Base-by-base conservation (phyloP, 2,797 vertebrate species). In the Cygnus olor region DNA sequence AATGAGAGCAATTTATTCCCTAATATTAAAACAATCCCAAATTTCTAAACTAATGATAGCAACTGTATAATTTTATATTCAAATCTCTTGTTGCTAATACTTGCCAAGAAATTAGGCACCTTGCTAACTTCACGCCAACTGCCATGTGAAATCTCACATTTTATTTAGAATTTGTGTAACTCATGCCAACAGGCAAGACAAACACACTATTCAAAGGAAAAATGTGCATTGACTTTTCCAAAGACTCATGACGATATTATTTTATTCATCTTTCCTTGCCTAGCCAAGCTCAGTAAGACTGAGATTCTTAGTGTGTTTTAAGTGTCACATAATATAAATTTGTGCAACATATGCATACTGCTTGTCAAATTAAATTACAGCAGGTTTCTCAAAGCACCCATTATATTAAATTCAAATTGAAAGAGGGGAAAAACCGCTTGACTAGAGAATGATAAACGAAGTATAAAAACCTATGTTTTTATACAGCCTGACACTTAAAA, bases 71-170 rank as follows among this genome's bases (percentile, higher is more conserved):
- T 79, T 80, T 90, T 63, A 72, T 66, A 73, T 63, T 70, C 15
- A 86, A 64, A 89, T 88, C 19, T 91, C 44, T 40, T 69, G 47
- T 65, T 28, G 4, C 84, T 70, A 85, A 71, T 60, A 76, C 57
- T 70, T 2, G 3, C 66, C 72, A 93, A 89, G 84, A 93, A 94
- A 93, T 76, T 76, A 89, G 57, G 47, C 74, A 93, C 88, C 72
- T 94, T 86, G 51, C 94, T 94, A 95, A 94, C 89, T 80, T 89
- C 16, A 8, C 74, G 95, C 81, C 84, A 95, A 83, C 86, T 94
- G 89, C 72, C 81, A 94, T 51, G 66, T 2, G 17, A 94, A 95
- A 89, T 90, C 68, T 95, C 88, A 87, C 81, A 73, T 90, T 83
- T 94, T 92, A 90, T 77, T 94, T 80, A 86, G 61, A 94, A 66